phyloP scores from a whole-genome alignment of 2,113 vertebrate species.

The Sisor rabdophorus region DNA sequence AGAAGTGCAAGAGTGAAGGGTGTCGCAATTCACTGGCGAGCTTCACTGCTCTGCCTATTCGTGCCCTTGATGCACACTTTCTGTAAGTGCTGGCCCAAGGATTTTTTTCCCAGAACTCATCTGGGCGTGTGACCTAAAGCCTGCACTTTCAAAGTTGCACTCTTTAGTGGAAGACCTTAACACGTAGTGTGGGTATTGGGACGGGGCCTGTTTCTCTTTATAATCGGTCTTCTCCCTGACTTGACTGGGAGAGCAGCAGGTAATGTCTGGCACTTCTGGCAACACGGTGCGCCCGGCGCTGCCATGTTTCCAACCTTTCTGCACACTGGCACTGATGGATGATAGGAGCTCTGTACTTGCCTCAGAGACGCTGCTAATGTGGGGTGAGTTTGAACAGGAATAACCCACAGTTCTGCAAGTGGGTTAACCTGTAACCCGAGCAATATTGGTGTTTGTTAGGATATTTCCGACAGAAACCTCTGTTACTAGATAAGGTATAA shows the following conservation, averaged over 20 bases:
- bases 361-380: neutral
- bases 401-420: neutral
- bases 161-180: too few relatives aligned
- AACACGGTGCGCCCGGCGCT: neutral
- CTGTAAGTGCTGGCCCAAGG: too few relatives aligned
- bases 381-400: neutral
- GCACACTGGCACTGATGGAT: slow-evolving; percentile 39
- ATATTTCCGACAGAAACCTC: neutral
- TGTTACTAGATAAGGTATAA: neutral
- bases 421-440: neutral
- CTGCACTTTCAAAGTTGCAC: too few relatives aligned
- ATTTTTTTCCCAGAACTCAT: too few relatives aligned
- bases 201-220: too few relatives aligned
- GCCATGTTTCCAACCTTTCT: slow-evolving; percentile 19
- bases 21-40: too few relatives aligned
- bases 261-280: slow-evolving; percentile 21
- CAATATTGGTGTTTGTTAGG: neutral
- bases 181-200: too few relatives aligned
- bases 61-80: too few relatives aligned
- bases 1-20: too few relatives aligned
- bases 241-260: neutral
- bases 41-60: too few relatives aligned
- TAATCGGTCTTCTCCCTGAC: neutral
- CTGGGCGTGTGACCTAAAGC: too few relatives aligned
- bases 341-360: slow-evolving; percentile 7